These are phyloP conservation scores for Euleptes europaea DNA, from an alignment of 2,113 vertebrate species.

Conservation along the genomic window DNA sequence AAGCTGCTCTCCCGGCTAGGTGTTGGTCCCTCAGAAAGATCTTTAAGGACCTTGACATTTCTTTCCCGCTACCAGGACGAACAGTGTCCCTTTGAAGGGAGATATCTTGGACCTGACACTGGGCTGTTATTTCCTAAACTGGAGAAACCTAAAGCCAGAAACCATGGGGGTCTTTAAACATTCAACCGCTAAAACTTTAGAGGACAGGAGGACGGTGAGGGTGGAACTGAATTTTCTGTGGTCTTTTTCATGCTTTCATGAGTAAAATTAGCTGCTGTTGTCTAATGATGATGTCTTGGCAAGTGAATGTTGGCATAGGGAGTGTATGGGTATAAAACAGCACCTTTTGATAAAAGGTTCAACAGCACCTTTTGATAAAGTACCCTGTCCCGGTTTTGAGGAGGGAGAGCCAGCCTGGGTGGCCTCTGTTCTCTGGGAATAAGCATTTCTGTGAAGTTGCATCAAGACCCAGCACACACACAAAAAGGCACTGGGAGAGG, in stretches of 20 bases:
- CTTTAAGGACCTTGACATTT: constrained; percentile 74
- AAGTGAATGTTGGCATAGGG: neutral
- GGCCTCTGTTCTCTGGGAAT: neutral
- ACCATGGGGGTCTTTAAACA: constrained; percentile 44
- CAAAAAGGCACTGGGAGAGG: neutral
- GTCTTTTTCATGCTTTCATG: neutral
- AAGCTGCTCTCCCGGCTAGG: constrained; percentile 86
- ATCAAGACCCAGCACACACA: fast-evolving
- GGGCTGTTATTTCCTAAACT: constrained; percentile 88
- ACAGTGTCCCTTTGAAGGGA: constrained; percentile 84
- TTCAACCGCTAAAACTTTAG: neutral
- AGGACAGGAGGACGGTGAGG: neutral
- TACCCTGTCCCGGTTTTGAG: too few relatives aligned
- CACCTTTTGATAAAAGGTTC: too few relatives aligned
- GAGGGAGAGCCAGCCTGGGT: neutral
- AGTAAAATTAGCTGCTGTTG: neutral
- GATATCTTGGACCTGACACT: constrained; percentile 80
- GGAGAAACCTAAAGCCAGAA: constrained; percentile 65
- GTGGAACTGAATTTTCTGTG: neutral
- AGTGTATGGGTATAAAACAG: neutral
- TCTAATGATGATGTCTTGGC: neutral
- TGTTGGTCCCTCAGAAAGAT: constrained; percentile 75
- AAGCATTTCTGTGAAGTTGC: neutral
- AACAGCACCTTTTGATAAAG: neutral
- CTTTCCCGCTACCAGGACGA: constrained; percentile 75